Conservation (phyloP, 2,888 invertebrate species). For the Eilema depressum region DNA sequence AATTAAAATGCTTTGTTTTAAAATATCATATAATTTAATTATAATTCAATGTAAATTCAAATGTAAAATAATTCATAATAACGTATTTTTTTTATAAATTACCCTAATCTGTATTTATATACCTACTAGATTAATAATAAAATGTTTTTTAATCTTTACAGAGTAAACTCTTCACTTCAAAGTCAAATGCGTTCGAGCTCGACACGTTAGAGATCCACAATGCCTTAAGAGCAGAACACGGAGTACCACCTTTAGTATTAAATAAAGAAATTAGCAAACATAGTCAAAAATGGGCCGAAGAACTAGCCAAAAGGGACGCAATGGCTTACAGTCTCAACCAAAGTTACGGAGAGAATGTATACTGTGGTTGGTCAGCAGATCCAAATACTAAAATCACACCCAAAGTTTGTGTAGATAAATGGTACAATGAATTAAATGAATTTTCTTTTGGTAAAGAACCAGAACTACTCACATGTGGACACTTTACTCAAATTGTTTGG, state of each 20-base stretch:
- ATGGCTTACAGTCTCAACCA: conserved; percentile 89
- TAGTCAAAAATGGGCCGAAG: conserved; percentile 91
- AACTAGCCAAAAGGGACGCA: conserved; percentile 88
- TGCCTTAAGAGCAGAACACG: conserved; percentile 79
- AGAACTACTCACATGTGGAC: conserved; percentile 88
- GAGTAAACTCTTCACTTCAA: conserved; percentile 78
- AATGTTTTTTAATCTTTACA: conserved; percentile 59
- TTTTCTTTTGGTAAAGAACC: conserved; percentile 90
- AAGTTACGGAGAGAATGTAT: conserved; percentile 90
- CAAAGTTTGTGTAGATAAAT: conserved; percentile 90
- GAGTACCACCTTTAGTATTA: conserved; percentile 81
- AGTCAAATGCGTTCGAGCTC: conserved; percentile 75
- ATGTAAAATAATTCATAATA: too few species aligned
- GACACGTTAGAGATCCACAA: conserved; percentile 80
- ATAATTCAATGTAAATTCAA: too few species aligned
- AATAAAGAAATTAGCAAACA: conserved; percentile 88
- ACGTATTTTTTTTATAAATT: neutral
- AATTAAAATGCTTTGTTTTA: too few species aligned
- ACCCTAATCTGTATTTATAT: neutral
- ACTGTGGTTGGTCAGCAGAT: conserved; percentile 90
- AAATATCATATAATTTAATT: too few species aligned
- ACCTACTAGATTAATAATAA: conserved; percentile 26
- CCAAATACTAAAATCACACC: conserved; percentile 89
- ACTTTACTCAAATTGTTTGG: conserved; percentile 95
- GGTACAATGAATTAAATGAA: conserved; percentile 92